Conservation (phyloP, 2,113 vertebrate species). For the Ellobius talpinus region DNA sequence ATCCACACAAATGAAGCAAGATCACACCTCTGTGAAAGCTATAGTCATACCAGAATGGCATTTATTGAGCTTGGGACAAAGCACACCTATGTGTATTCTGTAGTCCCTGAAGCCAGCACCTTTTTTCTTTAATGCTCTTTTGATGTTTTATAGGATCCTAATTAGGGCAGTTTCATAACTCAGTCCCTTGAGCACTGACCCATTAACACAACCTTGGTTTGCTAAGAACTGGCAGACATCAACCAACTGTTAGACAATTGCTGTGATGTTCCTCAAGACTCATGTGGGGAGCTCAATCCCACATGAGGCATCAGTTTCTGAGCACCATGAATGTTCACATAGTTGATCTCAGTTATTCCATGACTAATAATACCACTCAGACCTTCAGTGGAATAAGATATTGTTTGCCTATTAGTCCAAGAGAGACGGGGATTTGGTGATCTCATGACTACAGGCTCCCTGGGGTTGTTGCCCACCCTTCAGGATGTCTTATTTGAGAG, state of each 20-base stretch:
- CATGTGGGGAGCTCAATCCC: neutral
- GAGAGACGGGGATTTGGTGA: slow-evolving; percentile 48
- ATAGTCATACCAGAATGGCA: neutral
- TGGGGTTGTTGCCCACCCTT: slow-evolving; percentile 59
- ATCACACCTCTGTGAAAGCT: neutral
- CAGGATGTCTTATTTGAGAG: slow-evolving; percentile 60
- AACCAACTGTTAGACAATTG: slow-evolving; percentile 46
- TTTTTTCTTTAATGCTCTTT: slow-evolving; percentile 30
- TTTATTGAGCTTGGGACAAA: neutral
- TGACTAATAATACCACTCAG: slow-evolving; percentile 60
- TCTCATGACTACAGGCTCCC: slow-evolving; percentile 55
- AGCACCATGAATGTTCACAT: neutral
- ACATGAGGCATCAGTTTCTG: neutral
- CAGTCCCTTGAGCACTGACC: slow-evolving; percentile 34
- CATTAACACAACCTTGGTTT: slow-evolving; percentile 39
- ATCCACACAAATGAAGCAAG: neutral
- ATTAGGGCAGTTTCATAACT: slow-evolving; percentile 68
- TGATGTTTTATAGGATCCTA: slow-evolving; percentile 61
- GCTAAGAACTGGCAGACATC: slow-evolving; percentile 25
- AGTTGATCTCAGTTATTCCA: slow-evolving; percentile 32
- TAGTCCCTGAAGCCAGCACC: neutral
- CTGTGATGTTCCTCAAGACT: slow-evolving; percentile 48
- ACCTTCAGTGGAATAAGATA: slow-evolving; percentile 30
- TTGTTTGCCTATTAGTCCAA: slow-evolving; percentile 49
- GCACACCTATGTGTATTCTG: neutral